Percentiles rank a stretch among this genome's conserved stretches.
Conservation (phyloP, 1,140 invertebrate species). For the Himalopsyche phryganea region DNA sequence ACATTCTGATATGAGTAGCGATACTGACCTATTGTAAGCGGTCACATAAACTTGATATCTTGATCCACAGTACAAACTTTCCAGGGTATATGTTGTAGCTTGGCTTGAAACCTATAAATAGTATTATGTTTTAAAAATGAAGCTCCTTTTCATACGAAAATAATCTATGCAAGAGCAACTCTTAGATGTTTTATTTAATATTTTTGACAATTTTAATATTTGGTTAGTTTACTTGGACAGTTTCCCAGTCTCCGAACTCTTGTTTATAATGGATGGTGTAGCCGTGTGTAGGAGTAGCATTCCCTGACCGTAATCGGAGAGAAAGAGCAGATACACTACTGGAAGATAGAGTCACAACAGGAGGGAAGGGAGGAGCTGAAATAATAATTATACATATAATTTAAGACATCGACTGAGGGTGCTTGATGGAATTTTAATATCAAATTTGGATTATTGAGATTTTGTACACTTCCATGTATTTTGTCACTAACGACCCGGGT, state of each 20-base stretch:
- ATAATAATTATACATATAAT: too few species aligned
- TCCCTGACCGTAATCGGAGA: constrained; percentile 70
- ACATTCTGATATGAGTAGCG: too few species aligned
- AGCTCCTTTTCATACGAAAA: too few species aligned
- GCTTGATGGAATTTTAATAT: too few species aligned
- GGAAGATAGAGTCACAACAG: constrained; percentile 71
- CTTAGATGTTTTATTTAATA: background rate
- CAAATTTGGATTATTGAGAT: too few species aligned
- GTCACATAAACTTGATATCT: constrained; percentile 89
- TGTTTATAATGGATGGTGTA: constrained; percentile 90
- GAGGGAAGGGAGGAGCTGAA: constrained; percentile 78
- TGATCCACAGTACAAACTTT: constrained; percentile 84
- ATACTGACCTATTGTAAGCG: constrained; percentile 78
- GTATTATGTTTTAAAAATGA: background rate
- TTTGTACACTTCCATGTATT: too few species aligned
- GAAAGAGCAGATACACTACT: constrained; percentile 79
- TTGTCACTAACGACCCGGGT: too few species aligned
- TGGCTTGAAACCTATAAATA: constrained; percentile 53
- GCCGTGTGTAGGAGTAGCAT: constrained; percentile 75
- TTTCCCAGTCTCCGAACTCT: constrained; percentile 91
- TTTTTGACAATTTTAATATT: too few species aligned
- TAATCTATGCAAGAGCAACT: background rate
- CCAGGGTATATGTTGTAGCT: constrained; percentile 79
- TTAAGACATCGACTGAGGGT: too few species aligned
- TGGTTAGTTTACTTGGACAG: constrained; percentile 68